Evolutionary conservation across 2,888 invertebrate genomes (phyloP).

Genomic region (Teleiodes luculella): DNA sequence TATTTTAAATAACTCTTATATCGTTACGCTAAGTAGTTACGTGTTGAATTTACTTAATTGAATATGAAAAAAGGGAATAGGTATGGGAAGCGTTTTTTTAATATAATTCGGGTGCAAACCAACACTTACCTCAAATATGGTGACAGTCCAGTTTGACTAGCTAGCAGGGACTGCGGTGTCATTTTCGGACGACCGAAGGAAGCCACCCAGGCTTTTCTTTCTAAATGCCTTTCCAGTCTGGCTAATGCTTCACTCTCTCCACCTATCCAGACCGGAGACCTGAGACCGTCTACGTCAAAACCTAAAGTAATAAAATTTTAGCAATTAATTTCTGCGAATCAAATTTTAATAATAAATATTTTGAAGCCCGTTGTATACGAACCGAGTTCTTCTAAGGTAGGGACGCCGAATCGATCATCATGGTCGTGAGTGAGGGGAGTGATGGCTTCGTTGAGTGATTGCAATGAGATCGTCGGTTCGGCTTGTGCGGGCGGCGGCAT

Average conservation of each 20-base stretch:
- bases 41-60: too few relatives aligned
- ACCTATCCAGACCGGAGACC: conserved; percentile 87
- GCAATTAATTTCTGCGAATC: conserved; percentile 5
- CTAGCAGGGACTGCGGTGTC: conserved; percentile 90
- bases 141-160: conserved; percentile 90
- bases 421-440: conserved; percentile 87
- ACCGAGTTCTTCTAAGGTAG: conserved; percentile 91
- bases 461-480: conserved; percentile 74
- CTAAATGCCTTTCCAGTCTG: conserved; percentile 86
- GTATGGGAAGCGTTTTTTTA: too few relatives aligned
- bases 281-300: conserved; percentile 86
- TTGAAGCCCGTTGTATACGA: conserved; percentile 26
- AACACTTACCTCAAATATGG: conserved; percentile 82
- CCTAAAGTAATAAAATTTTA: conserved; percentile 61
- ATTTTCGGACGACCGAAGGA: conserved; percentile 93
- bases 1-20: too few relatives aligned
- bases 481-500: conserved; percentile 87
- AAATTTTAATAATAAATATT: too few relatives aligned
- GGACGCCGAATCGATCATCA: conserved; percentile 90
- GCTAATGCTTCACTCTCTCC: conserved; percentile 87
- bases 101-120: too few relatives aligned
- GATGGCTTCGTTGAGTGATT: conserved; percentile 77
- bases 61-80: too few relatives aligned
- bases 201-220: conserved; percentile 93
- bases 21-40: too few relatives aligned